These are phyloP conservation scores for Caenorhabditis sulstoni DNA, from an alignment of 2,888 invertebrate genomes.

Conservation along the genomic window DNA sequence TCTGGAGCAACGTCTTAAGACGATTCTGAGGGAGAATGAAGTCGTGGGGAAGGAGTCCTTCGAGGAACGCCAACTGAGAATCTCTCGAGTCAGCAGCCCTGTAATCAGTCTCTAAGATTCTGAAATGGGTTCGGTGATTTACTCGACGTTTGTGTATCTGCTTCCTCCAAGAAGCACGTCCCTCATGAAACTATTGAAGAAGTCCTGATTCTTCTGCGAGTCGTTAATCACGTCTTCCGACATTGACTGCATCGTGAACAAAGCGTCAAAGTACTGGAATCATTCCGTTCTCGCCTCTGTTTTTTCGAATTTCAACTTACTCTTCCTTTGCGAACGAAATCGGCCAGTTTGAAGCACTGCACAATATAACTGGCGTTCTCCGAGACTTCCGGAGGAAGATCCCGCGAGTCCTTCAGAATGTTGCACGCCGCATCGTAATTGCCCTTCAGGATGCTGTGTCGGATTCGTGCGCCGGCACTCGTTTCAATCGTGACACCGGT, in stretches of 20 bases:
- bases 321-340: conserved; percentile 28
- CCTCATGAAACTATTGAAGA: conserved; percentile 26
- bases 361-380: conserved; percentile 29
- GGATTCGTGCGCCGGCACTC: conserved; percentile 64
- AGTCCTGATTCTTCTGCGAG: neutral
- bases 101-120: conserved; percentile 5
- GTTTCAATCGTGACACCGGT: conserved; percentile 76
- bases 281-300: neutral
- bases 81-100: conserved; percentile 7
- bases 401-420: conserved; percentile 55
- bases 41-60: conserved; percentile 45
- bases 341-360: conserved; percentile 45
- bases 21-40: conserved; percentile 62
- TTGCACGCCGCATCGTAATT: conserved; percentile 68
- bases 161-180: conserved; percentile 31
- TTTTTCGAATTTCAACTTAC: neutral
- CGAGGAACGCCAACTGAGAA: conserved; percentile 43
- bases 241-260: conserved; percentile 30
- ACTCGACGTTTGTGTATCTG: conserved; percentile 34
- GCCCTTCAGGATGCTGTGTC: conserved; percentile 61
- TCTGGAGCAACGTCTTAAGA: conserved; percentile 43
- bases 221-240: neutral
- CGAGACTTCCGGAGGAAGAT: conserved; percentile 11
- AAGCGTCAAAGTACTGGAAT: conserved; percentile 46
- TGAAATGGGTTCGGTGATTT: neutral